Evolutionary conservation across 2,888 invertebrate species (phyloP).

Genomic region (Rambutsinella grinnellia): DNA sequence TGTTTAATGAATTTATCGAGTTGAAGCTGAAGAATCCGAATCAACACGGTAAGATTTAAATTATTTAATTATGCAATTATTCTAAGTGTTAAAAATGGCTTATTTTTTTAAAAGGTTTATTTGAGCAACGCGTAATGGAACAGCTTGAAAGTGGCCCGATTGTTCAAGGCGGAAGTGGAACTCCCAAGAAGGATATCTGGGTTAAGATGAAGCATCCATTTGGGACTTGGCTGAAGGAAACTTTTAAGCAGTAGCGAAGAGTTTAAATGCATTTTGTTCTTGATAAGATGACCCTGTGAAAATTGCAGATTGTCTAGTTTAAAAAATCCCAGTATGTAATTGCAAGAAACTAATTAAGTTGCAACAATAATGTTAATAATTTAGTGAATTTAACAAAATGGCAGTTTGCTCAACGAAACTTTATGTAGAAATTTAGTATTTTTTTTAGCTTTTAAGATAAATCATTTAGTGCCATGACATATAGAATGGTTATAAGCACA

Average conservation of each 20-base stretch:
- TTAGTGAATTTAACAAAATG: no score
- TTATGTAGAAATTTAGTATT: not conserved
- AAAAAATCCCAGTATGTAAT: no score
- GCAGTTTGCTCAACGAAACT: not conserved
- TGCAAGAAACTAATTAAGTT: no score
- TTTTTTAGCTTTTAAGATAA: not conserved
- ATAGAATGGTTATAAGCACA: not conserved
- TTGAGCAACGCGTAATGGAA: constrained; percentile 68
- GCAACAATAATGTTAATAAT: no score
- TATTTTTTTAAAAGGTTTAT: constrained; percentile 66
- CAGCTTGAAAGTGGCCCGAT: constrained; percentile 65
- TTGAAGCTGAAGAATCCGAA: constrained; percentile 68
- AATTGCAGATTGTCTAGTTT: no score
- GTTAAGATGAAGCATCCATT: constrained; percentile 58
- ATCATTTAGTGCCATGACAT: not conserved
- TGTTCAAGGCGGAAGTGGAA: constrained; percentile 35
- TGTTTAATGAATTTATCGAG: constrained; percentile 83
- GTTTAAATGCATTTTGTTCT: not conserved
- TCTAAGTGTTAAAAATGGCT: not conserved
- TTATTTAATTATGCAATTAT: not conserved
- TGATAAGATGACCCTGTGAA: no score
- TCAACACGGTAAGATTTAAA: constrained; percentile 67
- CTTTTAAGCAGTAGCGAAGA: constrained; percentile 34
- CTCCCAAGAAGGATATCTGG: constrained; percentile 59
- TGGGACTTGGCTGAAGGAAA: constrained; percentile 62